phyloP scores from a whole-genome alignment of 2,888 invertebrate genomes.

The Cheilosia pagana region DNA sequence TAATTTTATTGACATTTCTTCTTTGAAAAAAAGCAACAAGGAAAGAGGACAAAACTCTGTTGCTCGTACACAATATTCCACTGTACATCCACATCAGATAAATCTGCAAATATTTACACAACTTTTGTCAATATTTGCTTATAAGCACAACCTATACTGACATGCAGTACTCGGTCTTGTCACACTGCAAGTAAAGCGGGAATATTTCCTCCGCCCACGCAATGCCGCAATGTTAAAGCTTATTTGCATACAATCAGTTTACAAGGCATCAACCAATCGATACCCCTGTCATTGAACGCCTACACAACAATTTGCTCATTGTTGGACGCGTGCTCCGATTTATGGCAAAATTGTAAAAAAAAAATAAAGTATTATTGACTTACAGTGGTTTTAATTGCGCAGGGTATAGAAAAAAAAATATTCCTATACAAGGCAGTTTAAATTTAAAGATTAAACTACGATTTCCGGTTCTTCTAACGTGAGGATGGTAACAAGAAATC shows the following conservation, averaged over 20 bases:
- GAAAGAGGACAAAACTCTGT: not conserved
- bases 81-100: conserved; percentile 38
- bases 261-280: conserved; percentile 33
- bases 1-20: conserved; percentile 13
- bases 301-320: conserved; percentile 47
- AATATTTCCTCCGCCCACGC: conserved; percentile 56
- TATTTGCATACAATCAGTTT: conserved; percentile 54
- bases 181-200: conserved; percentile 22
- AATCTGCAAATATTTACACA: conserved; percentile 50
- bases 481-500: conserved; percentile 28
- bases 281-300: conserved; percentile 11
- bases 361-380: not conserved
- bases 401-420: conserved; percentile 20
- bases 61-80: conserved; percentile 9
- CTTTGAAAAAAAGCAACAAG: not conserved
- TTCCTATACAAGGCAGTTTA: conserved; percentile 14
- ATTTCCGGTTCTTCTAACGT: conserved; percentile 54
- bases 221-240: conserved; percentile 40
- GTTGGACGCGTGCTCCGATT: conserved; percentile 28
- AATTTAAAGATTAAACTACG: conserved; percentile 43
- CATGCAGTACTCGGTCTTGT: conserved; percentile 42
- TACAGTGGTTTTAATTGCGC: conserved; percentile 38
- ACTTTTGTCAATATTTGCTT: conserved; percentile 36
- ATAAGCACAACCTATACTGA: conserved; percentile 12
- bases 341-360: conserved; percentile 14